These are phyloP conservation scores for Sciaenops ocellatus DNA, from an alignment of 2,797 vertebrate species.

Conservation along the genomic window DNA sequence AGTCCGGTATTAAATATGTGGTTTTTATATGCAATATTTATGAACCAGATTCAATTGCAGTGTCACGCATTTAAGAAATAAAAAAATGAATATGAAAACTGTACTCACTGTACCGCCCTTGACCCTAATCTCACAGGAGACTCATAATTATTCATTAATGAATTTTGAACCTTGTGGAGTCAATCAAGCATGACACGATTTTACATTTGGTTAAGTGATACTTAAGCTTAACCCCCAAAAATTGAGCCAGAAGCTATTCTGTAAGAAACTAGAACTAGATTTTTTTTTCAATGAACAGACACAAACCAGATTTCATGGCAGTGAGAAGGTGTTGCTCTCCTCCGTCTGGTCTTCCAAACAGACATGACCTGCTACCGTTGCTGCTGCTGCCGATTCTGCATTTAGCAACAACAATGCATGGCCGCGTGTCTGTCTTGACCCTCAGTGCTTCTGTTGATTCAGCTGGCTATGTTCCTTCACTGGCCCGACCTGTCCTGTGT, in stretches of 20 bases:
- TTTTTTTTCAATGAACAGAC: constrained; percentile 5
- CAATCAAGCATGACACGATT: background rate
- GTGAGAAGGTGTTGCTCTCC: constrained; percentile 15
- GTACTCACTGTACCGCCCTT: background rate
- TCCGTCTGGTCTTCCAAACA: constrained; percentile 48
- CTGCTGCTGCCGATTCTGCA: constrained; percentile 60
- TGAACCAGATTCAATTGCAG: background rate
- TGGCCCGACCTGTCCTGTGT: constrained; percentile 40
- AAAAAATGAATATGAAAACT: too few relatives aligned
- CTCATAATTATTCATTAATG: background rate
- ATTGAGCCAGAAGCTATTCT: background rate
- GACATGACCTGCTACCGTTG: constrained; percentile 55
- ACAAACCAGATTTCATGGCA: constrained; percentile 7
- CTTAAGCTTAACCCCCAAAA: background rate
- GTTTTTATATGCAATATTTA: too few relatives aligned
- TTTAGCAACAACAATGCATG: constrained; percentile 74
- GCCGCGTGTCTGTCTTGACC: constrained; percentile 64
- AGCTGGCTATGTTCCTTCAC: constrained; percentile 66
- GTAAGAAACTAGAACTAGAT: background rate
- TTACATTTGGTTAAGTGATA: background rate
- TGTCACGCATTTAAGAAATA: too few relatives aligned
- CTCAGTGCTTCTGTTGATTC: constrained; percentile 71
- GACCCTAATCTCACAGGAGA: background rate
- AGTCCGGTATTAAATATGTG: background rate
- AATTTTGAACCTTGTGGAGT: background rate